These are phyloP conservation scores for Camponotus floridanus DNA, from an alignment of 1,140 invertebrate species.

Conservation along the genomic window DNA sequence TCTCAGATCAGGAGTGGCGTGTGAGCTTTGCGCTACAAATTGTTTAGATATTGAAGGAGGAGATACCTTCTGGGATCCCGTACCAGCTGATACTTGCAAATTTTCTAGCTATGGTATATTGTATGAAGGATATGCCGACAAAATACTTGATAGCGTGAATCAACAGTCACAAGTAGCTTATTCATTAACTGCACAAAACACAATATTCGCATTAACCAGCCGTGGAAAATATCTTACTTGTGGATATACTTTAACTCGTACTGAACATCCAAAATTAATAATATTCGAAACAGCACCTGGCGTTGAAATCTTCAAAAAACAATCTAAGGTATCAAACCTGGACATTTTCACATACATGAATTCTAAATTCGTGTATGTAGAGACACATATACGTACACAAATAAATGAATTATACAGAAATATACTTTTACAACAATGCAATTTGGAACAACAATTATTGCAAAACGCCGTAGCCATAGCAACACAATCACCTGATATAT, in stretches of 20 bases:
- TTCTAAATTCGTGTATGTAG: slow-evolving; percentile 29
- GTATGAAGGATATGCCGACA: neutral
- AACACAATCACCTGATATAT: neutral
- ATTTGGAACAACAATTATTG: too few relatives aligned
- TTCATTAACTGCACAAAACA: slow-evolving; percentile 10
- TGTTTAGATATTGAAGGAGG: neutral
- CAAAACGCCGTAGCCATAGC: too few relatives aligned
- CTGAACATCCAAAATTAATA: slow-evolving; percentile 71
- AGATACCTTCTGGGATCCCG: neutral
- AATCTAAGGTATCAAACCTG: neutral
- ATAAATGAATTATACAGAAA: neutral
- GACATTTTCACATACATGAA: slow-evolving; percentile 36
- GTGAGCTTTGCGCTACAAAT: neutral
- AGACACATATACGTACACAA: neutral
- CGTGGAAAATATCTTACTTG: slow-evolving; percentile 24
- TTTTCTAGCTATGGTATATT: neutral
- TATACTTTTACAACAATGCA: too few relatives aligned
- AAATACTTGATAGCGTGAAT: neutral
- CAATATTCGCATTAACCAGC: slow-evolving; percentile 49
- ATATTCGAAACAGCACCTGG: slow-evolving; percentile 53
- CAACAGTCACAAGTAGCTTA: slow-evolving; percentile 18
- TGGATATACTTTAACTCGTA: slow-evolving; percentile 45
- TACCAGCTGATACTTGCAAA: neutral
- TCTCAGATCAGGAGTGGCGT: neutral
- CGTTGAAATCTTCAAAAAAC: neutral